These are phyloP conservation scores for Arctia plantaginis DNA, from an alignment of 2,888 invertebrate genomes.

Conservation along the genomic window DNA sequence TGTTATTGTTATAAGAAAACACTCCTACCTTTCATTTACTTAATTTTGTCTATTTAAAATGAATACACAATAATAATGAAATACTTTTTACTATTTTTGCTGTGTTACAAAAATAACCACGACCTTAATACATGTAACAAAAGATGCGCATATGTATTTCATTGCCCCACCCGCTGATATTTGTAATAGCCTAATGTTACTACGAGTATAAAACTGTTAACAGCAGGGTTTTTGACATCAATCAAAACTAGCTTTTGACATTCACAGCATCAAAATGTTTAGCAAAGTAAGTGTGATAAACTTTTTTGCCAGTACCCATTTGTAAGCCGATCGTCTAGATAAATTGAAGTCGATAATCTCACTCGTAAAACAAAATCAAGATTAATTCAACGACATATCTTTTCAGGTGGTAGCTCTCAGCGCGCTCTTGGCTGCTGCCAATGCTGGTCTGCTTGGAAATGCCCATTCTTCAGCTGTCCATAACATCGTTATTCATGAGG, in stretches of 20 bases:
- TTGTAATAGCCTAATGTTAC: conserved; percentile 11
- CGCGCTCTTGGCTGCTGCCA: conserved; percentile 76
- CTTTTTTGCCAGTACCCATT: neutral
- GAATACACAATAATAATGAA: neutral
- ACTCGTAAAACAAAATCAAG: no score
- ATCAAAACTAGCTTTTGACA: conserved; percentile 46
- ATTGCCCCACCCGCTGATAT: conserved; percentile 42
- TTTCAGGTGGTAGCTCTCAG: conserved; percentile 76
- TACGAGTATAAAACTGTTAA: conserved; percentile 56
- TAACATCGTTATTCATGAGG: conserved; percentile 72
- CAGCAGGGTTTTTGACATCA: conserved; percentile 45
- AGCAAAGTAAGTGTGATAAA: conserved; percentile 53
- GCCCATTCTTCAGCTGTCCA: conserved; percentile 73
- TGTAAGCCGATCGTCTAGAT: neutral
- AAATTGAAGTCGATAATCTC: no score
- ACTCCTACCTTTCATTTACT: no score
- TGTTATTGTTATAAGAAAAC: no score
- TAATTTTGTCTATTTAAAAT: neutral
- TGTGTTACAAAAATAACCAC: neutral
- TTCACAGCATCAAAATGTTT: conserved; percentile 54
- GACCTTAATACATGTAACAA: conserved; percentile 31
- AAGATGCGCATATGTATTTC: conserved; percentile 28
- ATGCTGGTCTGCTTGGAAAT: conserved; percentile 75
- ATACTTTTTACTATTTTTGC: neutral
- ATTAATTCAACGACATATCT: neutral